phyloP scores from a whole-genome alignment of 2,888 invertebrate species.

The Deladenus siricidicola region DNA sequence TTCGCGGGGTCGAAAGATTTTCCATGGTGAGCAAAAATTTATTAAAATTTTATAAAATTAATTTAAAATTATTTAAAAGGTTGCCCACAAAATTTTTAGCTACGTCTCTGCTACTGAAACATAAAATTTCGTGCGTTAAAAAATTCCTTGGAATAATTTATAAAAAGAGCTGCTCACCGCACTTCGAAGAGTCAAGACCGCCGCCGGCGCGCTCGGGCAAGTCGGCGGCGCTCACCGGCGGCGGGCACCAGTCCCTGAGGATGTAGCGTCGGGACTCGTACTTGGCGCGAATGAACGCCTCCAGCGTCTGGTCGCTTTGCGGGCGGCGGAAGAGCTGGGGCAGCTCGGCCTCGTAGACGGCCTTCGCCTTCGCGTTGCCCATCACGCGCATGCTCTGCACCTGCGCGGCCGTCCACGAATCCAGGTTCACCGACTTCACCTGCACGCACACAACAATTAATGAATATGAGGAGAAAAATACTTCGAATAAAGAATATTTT shows the following conservation, averaged over 20 bases:
- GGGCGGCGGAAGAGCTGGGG: conserved; percentile 83
- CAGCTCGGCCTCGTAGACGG: conserved; percentile 44
- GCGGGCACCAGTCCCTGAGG: conserved; percentile 36
- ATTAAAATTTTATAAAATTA: too few relatives aligned
- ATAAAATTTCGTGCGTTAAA: too few relatives aligned
- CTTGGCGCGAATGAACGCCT: conserved; percentile 91
- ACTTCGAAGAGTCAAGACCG: not conserved
- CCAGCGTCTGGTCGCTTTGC: conserved; percentile 72
- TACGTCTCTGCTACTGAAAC: too few relatives aligned
- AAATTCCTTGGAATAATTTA: too few relatives aligned
- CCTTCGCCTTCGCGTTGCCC: conserved; percentile 88
- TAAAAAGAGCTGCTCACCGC: too few relatives aligned
- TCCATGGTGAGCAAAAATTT: too few relatives aligned
- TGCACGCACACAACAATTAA: conserved; percentile 12
- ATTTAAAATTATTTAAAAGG: too few relatives aligned
- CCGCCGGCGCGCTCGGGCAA: conserved; percentile 19
- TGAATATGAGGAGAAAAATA: too few relatives aligned
- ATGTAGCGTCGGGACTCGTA: conserved; percentile 84
- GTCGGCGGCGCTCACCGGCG: conserved; percentile 36
- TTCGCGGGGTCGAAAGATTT: too few relatives aligned
- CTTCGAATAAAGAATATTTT: too few relatives aligned
- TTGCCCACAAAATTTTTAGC: too few relatives aligned
- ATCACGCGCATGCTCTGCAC: conserved; percentile 86
- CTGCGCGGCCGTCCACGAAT: conserved; percentile 91
- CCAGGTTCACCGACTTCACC: conserved; percentile 94